Evolutionary conservation across 2,888 invertebrate genomes (phyloP).

Genomic region (Tupiocoris notatus): DNA sequence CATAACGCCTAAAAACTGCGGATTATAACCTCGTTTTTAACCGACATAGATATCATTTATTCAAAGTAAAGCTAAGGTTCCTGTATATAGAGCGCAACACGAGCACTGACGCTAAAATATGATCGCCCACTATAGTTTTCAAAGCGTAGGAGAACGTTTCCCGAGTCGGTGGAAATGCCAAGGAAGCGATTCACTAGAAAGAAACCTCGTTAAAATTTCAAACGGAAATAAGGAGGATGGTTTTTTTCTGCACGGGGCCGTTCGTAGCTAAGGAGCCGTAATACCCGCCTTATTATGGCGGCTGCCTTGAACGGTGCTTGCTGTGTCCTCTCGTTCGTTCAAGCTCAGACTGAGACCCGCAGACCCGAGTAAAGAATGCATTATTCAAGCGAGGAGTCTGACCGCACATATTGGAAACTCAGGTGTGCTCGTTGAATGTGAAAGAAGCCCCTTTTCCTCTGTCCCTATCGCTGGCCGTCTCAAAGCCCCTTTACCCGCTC

Average conservation of each 20-base stretch:
- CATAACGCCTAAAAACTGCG: too few species aligned
- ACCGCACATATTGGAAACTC: conserved; percentile 38
- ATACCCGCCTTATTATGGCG: conserved; percentile 32
- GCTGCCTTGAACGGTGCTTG: conserved; percentile 12
- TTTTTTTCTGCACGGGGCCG: not conserved
- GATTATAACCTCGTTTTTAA: too few species aligned
- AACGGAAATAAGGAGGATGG: not conserved
- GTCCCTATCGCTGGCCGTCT: not conserved
- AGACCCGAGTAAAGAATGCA: conserved; percentile 5
- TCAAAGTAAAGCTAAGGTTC: too few species aligned
- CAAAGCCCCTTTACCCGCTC: too few species aligned
- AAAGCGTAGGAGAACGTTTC: not conserved
- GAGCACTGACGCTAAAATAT: not conserved
- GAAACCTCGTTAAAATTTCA: conserved; percentile 21
- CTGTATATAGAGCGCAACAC: not conserved
- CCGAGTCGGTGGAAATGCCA: not conserved
- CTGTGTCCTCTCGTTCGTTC: not conserved
- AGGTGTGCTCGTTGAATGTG: conserved; percentile 32
- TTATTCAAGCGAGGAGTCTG: conserved; percentile 28
- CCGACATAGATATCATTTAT: too few species aligned
- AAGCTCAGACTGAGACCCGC: conserved; percentile 12
- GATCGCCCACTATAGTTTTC: too few species aligned
- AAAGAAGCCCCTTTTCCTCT: conserved; percentile 25
- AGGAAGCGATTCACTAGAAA: not conserved
- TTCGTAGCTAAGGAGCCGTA: conserved; percentile 12